phyloP scores from a whole-genome alignment of 2,113 vertebrate genomes.

The Engraulis encrasicolus region DNA sequence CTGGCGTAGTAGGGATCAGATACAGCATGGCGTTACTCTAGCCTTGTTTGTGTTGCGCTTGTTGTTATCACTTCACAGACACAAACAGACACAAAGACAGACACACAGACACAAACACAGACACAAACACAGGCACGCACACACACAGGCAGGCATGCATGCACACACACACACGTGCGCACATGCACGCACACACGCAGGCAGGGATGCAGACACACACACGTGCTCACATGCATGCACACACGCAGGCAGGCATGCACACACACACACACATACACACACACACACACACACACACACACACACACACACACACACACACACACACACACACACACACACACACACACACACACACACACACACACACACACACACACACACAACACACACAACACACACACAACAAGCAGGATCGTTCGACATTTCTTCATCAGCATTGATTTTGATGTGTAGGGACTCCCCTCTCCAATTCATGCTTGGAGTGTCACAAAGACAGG shows the following conservation, averaged over 20 bases:
- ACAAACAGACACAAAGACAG: no score
- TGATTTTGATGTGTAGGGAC: slow-evolving; percentile 50
- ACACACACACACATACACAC: no score
- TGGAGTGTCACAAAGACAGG: background rate
- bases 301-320: background rate
- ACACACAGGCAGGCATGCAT: no score
- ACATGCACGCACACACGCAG: background rate
- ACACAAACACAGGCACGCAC: no score
- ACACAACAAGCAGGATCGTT: slow-evolving; percentile 48
- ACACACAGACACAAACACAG: no score
- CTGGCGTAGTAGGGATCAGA: no score
- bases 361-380: background rate
- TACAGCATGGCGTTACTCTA: no score
- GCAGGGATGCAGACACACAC: no score
- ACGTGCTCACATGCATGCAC: no score
- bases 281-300: background rate
- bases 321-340: background rate
- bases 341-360: background rate
- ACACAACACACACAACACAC: slow-evolving; percentile 10
- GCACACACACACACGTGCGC: background rate
- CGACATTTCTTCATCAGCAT: slow-evolving; percentile 52
- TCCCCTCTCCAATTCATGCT: background rate
- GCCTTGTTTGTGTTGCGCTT: no score
- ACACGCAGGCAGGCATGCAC: no score
- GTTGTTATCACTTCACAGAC: no score